A percentile compares a stretch with the other conserved stretches of the same genome.
phyloP scores from a whole-genome alignment of 2,113 vertebrate genomes.

The Spea multiplicata region DNA sequence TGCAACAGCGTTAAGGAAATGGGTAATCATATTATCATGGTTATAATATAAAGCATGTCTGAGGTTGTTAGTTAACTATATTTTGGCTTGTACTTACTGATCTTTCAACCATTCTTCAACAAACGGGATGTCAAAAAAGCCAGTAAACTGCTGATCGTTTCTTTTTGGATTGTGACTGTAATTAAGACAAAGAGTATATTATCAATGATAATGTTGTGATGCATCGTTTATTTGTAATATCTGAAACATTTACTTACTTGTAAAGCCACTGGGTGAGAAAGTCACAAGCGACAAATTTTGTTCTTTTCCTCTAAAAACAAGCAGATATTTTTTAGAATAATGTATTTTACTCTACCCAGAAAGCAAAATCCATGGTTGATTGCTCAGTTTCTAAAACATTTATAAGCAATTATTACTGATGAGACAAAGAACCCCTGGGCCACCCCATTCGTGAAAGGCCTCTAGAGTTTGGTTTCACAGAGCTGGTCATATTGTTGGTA shows the following conservation, averaged over 20 bases:
- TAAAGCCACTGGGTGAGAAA: slow-evolving; percentile 90
- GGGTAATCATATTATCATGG: too few species aligned
- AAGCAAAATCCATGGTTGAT: too few species aligned
- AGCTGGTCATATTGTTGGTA: too few species aligned
- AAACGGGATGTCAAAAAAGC: slow-evolving; percentile 83
- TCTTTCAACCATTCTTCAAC: slow-evolving; percentile 75
- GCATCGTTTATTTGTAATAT: not conserved
- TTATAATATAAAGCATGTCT: too few species aligned
- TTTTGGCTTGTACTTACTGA: slow-evolving; percentile 73
- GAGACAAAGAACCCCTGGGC: too few species aligned
- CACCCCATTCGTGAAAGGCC: too few species aligned
- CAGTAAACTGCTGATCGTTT: slow-evolving; percentile 61
- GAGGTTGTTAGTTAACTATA: not conserved
- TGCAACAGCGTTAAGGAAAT: too few species aligned
- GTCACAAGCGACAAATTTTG: slow-evolving; percentile 81
- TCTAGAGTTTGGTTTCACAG: too few species aligned
- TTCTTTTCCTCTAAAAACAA: slow-evolving; percentile 76
- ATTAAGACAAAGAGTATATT: slow-evolving; percentile 46
- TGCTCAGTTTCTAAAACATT: too few species aligned
- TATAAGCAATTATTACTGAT: too few species aligned
- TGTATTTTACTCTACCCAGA: too few species aligned
- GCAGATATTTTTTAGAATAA: not conserved
- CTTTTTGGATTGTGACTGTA: slow-evolving; percentile 79
- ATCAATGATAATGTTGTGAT: not conserved
- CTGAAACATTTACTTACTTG: slow-evolving; percentile 77